Conservation (phyloP, 2,797 vertebrate genomes). For the Neomorphus geoffroyi region DNA sequence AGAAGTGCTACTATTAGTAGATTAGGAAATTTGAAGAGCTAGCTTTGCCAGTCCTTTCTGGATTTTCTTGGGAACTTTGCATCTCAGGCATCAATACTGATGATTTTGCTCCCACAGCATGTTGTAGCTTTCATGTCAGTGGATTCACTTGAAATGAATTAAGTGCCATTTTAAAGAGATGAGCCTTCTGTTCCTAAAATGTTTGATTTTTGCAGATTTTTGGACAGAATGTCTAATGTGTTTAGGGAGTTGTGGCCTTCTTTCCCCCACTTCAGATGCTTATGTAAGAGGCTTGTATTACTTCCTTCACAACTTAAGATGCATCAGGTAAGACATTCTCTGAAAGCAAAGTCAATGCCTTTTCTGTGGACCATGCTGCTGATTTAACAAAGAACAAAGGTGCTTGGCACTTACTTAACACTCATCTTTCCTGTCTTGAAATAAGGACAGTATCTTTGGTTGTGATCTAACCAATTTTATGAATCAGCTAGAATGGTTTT, state of each 20-base stretch:
- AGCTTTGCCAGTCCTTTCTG: background rate
- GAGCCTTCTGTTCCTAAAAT: background rate
- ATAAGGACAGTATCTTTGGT: background rate
- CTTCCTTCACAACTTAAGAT: background rate
- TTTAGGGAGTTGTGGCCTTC: background rate
- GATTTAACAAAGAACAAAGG: background rate
- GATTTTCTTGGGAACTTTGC: slow-evolving; percentile 27
- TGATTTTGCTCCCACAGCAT: background rate
- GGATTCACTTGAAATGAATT: background rate
- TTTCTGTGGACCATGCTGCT: background rate
- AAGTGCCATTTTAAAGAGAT: background rate
- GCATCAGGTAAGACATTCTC: background rate
- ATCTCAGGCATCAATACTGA: background rate
- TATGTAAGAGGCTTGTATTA: background rate
- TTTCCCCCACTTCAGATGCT: background rate
- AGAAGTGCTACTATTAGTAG: background rate
- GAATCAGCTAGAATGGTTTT: background rate
- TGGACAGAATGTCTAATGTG: background rate
- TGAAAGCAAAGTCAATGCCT: background rate
- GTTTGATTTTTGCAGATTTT: background rate
- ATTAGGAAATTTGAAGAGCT: background rate
- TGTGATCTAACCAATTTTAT: background rate
- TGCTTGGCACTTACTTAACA: background rate
- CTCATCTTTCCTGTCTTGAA: background rate
- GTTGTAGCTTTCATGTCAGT: background rate